Percentiles rank a stretch among this genome's conserved stretches.
Conservation (phyloP, 2,888 invertebrate species). For the Heliconius aoede region DNA sequence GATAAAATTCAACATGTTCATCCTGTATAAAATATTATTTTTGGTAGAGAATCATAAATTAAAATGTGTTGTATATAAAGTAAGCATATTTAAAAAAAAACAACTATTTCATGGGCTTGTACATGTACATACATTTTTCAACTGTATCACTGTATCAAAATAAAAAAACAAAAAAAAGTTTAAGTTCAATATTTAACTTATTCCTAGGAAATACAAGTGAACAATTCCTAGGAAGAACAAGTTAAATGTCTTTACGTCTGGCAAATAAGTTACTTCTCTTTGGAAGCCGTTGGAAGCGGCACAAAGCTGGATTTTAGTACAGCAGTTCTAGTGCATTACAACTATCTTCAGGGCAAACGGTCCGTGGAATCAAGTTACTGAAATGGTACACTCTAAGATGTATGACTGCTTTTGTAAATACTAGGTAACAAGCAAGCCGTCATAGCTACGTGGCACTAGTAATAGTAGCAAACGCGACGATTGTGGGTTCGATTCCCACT, state of each 20-base stretch:
- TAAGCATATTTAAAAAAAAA: too few species aligned
- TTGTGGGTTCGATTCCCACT: too few species aligned
- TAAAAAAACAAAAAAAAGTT: background rate
- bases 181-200: background rate
- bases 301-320: constrained; percentile 17
- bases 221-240: background rate
- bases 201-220: background rate
- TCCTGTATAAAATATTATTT: too few species aligned
- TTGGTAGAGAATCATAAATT: too few species aligned
- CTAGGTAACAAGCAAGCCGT: too few species aligned
- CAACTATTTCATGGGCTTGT: too few species aligned
- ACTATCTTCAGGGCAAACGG: constrained; percentile 16
- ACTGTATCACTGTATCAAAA: too few species aligned
- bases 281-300: constrained; percentile 24
- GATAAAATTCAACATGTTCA: too few species aligned
- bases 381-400: background rate
- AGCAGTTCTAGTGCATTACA: constrained; percentile 24
- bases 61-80: too few species aligned
- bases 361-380: constrained; percentile 13
- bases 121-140: background rate
- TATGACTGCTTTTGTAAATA: background rate
- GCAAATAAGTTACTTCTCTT: constrained; percentile 13
- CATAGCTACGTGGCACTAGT: too few species aligned
- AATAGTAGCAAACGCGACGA: too few species aligned
- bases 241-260: background rate